Base-by-base conservation (phyloP, 37 sponge, comb jelly and placozoan genomes). In the Axinella damicornis region DNA sequence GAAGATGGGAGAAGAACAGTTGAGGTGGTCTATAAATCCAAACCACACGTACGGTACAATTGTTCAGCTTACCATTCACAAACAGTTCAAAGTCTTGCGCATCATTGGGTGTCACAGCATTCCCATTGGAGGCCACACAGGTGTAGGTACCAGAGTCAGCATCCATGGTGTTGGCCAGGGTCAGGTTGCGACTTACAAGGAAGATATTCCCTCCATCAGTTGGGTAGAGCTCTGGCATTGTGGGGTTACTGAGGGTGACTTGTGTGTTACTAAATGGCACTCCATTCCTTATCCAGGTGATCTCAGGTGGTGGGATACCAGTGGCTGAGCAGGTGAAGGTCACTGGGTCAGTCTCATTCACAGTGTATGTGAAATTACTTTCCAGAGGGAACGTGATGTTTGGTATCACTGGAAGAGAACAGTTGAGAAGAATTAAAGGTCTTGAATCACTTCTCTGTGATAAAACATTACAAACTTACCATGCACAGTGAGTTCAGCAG, bases 291-390 rank as follows among this genome's bases (percentile, higher is more conserved):
- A 63, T 14, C 78, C 78, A 85, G 40, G 79, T 60, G 86, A 88
- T 88, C 59, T 76, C 53, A 28, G 88, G 82, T 33, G 82, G 41
- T 52, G 88, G 88, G 76, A 81, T 75, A 58, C 82, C 82, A 81
- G 88, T 81, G 76, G 88, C 88, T 63, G 73, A 34, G 69, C 88
- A 88, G 55, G 53, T 22, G 41, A 88, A 74, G 28, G 39, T 77
- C 13, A 69, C 71, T 33, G 71, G 56, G 40, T 81, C 69, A 11
- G 12, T 69, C 30, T 69, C 55, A 69, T 70, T 81, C 40, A 68
- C 69, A 40, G 70, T 70, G 36, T 81, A 81, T n/a, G 31, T 68
- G 27, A 58, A 28, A 16, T 53, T 57, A 34, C 6, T 21, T 2
- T 18, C 36, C 11, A 46, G 55, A 79, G 80, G 80, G n/a, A 34